Conservation (phyloP, 2,888 invertebrate genomes). For the Acleris cristana region DNA sequence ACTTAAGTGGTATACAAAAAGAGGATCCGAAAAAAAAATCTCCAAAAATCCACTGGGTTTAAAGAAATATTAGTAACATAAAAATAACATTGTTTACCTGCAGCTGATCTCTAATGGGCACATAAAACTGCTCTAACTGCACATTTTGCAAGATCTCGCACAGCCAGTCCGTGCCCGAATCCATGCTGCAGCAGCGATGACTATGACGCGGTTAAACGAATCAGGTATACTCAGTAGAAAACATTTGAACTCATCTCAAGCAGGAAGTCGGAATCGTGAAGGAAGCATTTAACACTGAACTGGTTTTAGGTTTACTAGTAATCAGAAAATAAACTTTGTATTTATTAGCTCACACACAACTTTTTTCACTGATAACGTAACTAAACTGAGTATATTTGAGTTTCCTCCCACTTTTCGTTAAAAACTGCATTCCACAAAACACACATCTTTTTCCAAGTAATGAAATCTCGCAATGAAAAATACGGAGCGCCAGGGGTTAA, state of each 20-base stretch:
- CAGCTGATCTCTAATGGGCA: slow-evolving; percentile 94
- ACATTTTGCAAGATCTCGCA: slow-evolving; percentile 94
- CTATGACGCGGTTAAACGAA: slow-evolving; percentile 40
- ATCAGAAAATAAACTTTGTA: slow-evolving; percentile 12
- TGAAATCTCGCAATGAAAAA: slow-evolving; percentile 24
- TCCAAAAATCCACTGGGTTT: not conserved
- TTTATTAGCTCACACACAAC: slow-evolving; percentile 4
- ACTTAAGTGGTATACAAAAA: slow-evolving; percentile 9
- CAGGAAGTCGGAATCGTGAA: slow-evolving; percentile 68
- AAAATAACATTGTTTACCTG: slow-evolving; percentile 83
- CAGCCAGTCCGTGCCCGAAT: slow-evolving; percentile 89
- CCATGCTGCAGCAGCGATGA: slow-evolving; percentile 56
- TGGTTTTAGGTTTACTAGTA: slow-evolving; percentile 31
- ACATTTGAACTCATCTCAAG: slow-evolving; percentile 63
- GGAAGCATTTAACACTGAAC: slow-evolving; percentile 41
- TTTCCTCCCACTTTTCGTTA: slow-evolving; percentile 17
- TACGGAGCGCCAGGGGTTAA: not conserved
- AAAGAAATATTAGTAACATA: not conserved
- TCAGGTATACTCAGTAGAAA: slow-evolving; percentile 46
- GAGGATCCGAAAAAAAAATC: not conserved
- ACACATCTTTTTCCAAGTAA: slow-evolving; percentile 22
- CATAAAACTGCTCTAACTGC: slow-evolving; percentile 95
- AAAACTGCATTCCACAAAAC: slow-evolving; percentile 1
- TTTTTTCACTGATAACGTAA: not conserved
- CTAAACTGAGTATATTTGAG: slow-evolving; percentile 1